phyloP scores from a whole-genome alignment of 2,113 vertebrate genomes.

The Orientallactaga bullata region DNA sequence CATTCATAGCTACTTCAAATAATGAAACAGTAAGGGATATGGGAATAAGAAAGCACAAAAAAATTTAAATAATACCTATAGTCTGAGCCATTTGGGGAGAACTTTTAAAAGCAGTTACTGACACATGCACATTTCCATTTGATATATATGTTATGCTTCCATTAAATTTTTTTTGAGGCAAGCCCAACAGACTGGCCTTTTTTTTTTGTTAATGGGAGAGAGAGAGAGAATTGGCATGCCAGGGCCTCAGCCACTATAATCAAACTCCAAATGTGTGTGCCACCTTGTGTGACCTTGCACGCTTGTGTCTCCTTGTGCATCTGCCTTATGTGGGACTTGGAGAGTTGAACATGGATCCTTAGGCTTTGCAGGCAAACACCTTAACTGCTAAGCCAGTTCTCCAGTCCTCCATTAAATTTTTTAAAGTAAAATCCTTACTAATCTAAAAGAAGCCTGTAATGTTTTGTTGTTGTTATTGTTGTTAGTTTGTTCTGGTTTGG shows the following conservation, averaged over 20 bases:
- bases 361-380: no score
- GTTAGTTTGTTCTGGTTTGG: neutral
- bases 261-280: no score
- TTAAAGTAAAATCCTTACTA: neutral
- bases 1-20: neutral
- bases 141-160: neutral
- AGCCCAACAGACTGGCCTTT: no score
- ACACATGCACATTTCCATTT: neutral
- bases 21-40: constrained; percentile 20
- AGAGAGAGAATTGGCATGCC: no score
- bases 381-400: no score
- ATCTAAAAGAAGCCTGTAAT: constrained; percentile 15
- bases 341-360: no score
- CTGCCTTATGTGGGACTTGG: no score
- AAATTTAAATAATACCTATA: neutral
- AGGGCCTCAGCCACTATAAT: no score
- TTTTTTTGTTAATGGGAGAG: no score
- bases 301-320: no score
- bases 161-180: neutral
- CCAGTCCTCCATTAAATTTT: neutral
- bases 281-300: no score
- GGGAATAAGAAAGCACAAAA: neutral
- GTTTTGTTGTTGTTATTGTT: neutral
- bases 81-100: neutral
- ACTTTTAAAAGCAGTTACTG: neutral